Percentiles rank a stretch among this genome's conserved stretches.
Conservation (phyloP, 2,797 vertebrate species). For the Brachymystax lenok region DNA sequence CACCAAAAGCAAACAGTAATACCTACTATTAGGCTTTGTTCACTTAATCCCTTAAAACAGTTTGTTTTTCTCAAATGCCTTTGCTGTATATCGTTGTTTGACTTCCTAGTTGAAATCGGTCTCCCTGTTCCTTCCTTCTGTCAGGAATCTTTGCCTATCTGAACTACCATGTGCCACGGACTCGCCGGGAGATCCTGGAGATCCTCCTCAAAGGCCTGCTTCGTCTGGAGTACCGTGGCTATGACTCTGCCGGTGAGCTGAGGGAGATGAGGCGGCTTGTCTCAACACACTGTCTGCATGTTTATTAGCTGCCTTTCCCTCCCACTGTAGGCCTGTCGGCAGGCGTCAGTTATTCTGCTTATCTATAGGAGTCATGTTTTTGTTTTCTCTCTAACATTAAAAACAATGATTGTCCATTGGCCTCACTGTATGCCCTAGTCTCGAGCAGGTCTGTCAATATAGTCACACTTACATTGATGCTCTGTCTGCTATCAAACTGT, state of each 20-base stretch:
- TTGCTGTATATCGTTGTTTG: neutral
- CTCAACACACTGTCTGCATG: slow-evolving; percentile 15
- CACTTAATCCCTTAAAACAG: neutral
- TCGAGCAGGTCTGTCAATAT: neutral
- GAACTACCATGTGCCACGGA: slow-evolving; percentile 96
- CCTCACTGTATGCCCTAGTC: neutral
- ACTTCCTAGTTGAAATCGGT: neutral
- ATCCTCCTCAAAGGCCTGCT: slow-evolving; percentile 94
- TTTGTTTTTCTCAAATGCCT: neutral
- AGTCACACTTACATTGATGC: neutral
- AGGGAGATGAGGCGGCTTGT: neutral
- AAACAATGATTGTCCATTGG: neutral
- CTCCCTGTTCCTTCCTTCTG: slow-evolving; percentile 57
- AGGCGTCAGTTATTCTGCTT: slow-evolving; percentile 16
- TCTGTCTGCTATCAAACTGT: neutral
- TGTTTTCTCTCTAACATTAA: neutral
- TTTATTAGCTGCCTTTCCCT: slow-evolving; percentile 18
- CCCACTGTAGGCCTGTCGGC: neutral
- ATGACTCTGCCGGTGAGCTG: slow-evolving; percentile 92
- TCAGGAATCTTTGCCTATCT: slow-evolving; percentile 98
- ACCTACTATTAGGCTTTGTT: neutral
- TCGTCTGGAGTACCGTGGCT: slow-evolving; percentile 95
- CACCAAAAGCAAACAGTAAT: neutral
- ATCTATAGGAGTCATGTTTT: slow-evolving; percentile 1
- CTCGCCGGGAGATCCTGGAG: slow-evolving; percentile 93